Evolutionary conservation across 2,113 vertebrate species (phyloP).

Genomic region (Pleuronectes platessa): DNA sequence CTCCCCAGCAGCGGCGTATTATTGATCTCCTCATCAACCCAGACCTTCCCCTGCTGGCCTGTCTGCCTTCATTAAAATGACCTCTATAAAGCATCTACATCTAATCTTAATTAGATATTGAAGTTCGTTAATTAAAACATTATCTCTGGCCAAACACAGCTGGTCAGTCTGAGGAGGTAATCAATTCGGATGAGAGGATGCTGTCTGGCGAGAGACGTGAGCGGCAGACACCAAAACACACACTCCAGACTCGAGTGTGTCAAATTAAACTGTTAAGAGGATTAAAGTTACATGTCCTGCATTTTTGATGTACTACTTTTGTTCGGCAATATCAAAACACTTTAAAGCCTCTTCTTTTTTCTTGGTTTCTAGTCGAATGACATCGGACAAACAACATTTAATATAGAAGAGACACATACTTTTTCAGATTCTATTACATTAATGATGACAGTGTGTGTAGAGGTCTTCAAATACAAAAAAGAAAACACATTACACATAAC

Average conservation of each 20-base stretch:
- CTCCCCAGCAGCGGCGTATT: slow-evolving; percentile 38
- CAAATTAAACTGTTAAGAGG: slow-evolving; percentile 59
- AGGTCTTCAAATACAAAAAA: too few relatives aligned
- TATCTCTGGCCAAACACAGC: slow-evolving; percentile 77
- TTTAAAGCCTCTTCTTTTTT: slow-evolving; percentile 30
- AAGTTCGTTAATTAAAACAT: slow-evolving; percentile 83
- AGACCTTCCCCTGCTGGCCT: slow-evolving; percentile 47
- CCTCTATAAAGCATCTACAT: slow-evolving; percentile 78
- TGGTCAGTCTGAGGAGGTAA: slow-evolving; percentile 70
- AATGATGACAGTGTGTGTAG: too few relatives aligned
- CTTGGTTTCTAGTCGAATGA: background rate
- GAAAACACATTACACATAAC: too few relatives aligned
- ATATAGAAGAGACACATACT: background rate
- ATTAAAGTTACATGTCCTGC: slow-evolving; percentile 48
- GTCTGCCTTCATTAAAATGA: slow-evolving; percentile 73
- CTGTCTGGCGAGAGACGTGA: slow-evolving; percentile 54
- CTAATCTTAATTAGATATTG: slow-evolving; percentile 84
- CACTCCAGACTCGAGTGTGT: slow-evolving; percentile 53
- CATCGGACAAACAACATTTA: background rate
- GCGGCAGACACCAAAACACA: slow-evolving; percentile 40
- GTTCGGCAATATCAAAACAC: slow-evolving; percentile 23
- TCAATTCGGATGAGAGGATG: slow-evolving; percentile 76
- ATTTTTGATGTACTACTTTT: slow-evolving; percentile 28
- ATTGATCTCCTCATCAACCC: slow-evolving; percentile 66
- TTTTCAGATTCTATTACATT: too few relatives aligned